Evolutionary conservation across 1,140 invertebrate species (phyloP).

Genomic region (Scaptomyza hsui): DNA sequence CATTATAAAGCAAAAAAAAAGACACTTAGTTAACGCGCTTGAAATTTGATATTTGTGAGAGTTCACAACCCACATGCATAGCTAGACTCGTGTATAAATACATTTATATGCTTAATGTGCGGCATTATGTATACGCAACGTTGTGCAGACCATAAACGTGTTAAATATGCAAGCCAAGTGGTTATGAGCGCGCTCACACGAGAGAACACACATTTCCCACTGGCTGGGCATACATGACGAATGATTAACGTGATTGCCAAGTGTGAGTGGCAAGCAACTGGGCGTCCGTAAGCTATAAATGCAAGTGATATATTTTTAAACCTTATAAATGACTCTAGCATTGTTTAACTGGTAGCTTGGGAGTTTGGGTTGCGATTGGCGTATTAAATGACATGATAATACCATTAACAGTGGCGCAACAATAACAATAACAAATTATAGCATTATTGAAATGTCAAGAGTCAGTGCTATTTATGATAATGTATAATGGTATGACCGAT

Average conservation of each 20-base stretch:
- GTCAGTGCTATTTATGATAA: constrained; percentile 44
- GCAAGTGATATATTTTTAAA: constrained; percentile 26
- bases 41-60: not conserved
- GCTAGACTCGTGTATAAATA: constrained; percentile 9
- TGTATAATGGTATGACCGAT: constrained; percentile 63
- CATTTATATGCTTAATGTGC: constrained; percentile 15
- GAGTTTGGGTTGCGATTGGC: not conserved
- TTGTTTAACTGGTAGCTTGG: not conserved
- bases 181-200: not conserved
- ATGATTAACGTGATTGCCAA: constrained; percentile 34
- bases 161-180: constrained; percentile 27
- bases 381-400: constrained; percentile 32
- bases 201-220: not conserved
- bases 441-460: constrained; percentile 63
- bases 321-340: constrained; percentile 26
- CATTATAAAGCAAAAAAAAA: too few relatives aligned
- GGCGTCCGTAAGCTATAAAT: not conserved
- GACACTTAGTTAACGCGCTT: too few relatives aligned
- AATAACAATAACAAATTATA: constrained; percentile 63
- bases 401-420: constrained; percentile 49
- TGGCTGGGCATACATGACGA: constrained; percentile 19
- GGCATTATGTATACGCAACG: constrained; percentile 43
- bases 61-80: constrained; percentile 10
- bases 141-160: constrained; percentile 10
- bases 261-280: constrained; percentile 11